Evolutionary conservation across 2,113 vertebrate genomes (phyloP).

Genomic region (Lophochroa leadbeateri): DNA sequence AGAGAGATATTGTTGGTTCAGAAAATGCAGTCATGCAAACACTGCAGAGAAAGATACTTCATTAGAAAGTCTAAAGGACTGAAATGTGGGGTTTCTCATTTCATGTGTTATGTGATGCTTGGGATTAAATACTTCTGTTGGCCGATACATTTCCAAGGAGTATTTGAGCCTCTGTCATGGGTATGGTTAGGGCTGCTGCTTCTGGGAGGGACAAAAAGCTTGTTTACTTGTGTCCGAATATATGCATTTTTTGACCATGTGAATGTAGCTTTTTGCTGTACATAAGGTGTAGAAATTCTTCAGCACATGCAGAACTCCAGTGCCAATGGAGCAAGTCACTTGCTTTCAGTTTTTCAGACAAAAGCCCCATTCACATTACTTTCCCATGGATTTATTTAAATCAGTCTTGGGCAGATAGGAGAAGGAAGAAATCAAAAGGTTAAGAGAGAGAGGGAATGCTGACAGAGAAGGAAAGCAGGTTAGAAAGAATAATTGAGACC

Average conservation of each 20-base stretch:
- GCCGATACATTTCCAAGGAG: not conserved
- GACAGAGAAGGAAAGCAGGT: not conserved
- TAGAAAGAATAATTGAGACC: not conserved
- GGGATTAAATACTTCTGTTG: not conserved
- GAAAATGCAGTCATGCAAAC: not conserved
- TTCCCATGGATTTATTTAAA: not conserved
- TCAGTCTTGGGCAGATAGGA: not conserved
- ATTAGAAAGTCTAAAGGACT: not conserved
- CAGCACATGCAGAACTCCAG: not conserved
- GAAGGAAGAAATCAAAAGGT: not conserved
- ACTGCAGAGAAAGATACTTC: not conserved
- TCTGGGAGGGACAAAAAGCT: not conserved
- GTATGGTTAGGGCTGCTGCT: not conserved
- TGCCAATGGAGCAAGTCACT: not conserved
- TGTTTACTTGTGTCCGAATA: not conserved
- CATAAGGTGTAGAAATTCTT: not conserved
- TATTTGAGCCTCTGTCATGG: not conserved
- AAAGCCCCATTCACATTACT: not conserved
- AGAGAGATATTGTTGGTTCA: not conserved
- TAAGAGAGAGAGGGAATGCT: not conserved
- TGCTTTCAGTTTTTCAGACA: not conserved
- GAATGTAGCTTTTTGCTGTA: not conserved
- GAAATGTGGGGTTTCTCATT: not conserved
- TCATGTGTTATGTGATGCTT: not conserved
- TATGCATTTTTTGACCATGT: not conserved